Base-by-base conservation (phyloP, 2,113 vertebrate genomes). In the Gallinago paraguaiae region DNA sequence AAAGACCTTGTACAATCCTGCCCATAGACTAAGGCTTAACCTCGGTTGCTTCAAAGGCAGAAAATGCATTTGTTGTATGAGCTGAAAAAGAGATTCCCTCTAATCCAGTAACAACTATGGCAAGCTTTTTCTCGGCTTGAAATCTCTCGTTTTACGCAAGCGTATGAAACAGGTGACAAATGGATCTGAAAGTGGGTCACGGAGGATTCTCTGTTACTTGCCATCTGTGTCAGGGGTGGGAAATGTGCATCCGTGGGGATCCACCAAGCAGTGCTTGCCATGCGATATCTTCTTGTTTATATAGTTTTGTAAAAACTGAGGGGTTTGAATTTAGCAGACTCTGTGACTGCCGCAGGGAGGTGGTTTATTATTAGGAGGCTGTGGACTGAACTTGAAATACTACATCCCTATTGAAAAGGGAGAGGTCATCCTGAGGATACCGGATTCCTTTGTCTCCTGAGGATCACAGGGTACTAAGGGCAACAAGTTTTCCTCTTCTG, bases 91-190 rank as follows among this genome's bases (percentile, higher is more conserved):
- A 86, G 86, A 94, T 96, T 95, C 71, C 24, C 71, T 81, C 56
- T 95, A 96, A 97, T 94, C 93, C 88, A 77, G 19, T 91, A 81
- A 88, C 67, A 95, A 88, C 46, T 87, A 69, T 60, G 65, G 72
- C 54, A 92, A 92, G 90, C 69, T 85, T 96, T 94, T 94, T 64
- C 74, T 77, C 68, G 64, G 57, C 74, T 91, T 92, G 76, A 86
- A 91, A 91, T 86, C 48, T 75, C 50, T 68, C 31, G n/a, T 82
- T 95, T 94, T 90, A 61, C 13, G 6, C 41, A 41, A 80, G 80
- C 79, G 59, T 77, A 23, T 30, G 69, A 95, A 91, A 78, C 67
- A 96, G 94, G 96, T 94, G 90, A 94, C 63, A 94, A 96, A 91
- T 67, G 79, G 90, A 81, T 95, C 82, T 86, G 41, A 90, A 95